Evolutionary conservation across 2,113 vertebrate genomes (phyloP).

Genomic region (Trogon surrucura): DNA sequence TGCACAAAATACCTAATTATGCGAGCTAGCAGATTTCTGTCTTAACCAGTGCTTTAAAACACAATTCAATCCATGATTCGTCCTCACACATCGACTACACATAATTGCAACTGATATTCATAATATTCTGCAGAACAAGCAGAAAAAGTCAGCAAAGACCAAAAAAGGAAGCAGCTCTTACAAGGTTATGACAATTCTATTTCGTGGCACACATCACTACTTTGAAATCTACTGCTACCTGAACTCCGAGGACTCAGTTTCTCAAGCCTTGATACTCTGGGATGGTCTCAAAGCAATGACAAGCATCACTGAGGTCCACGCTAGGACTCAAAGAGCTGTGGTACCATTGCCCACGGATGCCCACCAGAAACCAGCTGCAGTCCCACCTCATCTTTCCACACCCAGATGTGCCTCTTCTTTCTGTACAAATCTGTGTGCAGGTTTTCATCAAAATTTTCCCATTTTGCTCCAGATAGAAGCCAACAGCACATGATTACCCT

Average conservation of each 20-base stretch:
- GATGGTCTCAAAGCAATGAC: background rate
- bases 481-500: background rate
- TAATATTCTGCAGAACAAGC: accelerated
- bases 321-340: background rate
- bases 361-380: background rate
- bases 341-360: background rate
- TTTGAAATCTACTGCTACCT: background rate
- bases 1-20: background rate
- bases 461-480: background rate
- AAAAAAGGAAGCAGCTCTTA: background rate
- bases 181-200: background rate
- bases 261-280: background rate
- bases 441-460: background rate
- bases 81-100: background rate
- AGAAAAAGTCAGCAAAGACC: background rate
- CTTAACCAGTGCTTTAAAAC: background rate
- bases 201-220: background rate
- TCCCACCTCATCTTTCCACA: background rate
- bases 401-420: accelerated
- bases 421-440: background rate
- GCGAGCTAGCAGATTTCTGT: background rate
- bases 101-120: background rate
- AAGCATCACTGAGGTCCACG: accelerated
- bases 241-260: background rate
- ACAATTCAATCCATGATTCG: background rate